These are phyloP conservation scores for Rhopalosiphum nymphaeae DNA, from an alignment of 2,888 invertebrate genomes.

Conservation along the genomic window DNA sequence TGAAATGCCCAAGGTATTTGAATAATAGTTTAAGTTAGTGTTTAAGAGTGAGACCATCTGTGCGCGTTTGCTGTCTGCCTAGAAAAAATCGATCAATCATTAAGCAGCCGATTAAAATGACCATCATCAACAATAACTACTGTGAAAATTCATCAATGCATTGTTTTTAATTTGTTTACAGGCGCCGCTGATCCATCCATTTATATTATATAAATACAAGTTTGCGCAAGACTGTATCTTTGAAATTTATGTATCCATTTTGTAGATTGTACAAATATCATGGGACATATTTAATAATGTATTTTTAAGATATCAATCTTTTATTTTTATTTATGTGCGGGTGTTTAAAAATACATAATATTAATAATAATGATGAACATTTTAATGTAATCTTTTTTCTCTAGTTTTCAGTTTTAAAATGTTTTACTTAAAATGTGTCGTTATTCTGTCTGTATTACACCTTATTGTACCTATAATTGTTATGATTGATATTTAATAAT, in stretches of 20 bases:
- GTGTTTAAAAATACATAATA: conserved; percentile 53
- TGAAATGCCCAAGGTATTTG: neutral
- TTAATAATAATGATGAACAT: conserved; percentile 35
- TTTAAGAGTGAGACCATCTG: conserved; percentile 49
- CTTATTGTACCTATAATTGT: conserved; percentile 40
- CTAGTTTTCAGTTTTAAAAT: conserved; percentile 53
- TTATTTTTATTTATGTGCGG: conserved; percentile 49
- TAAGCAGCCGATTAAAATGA: conserved; percentile 56
- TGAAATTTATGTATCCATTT: conserved; percentile 61
- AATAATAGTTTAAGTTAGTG: conserved; percentile 32
- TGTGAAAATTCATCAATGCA: conserved; percentile 62
- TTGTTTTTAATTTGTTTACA: conserved; percentile 65
- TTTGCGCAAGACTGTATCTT: conserved; percentile 62
- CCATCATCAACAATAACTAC: conserved; percentile 59
- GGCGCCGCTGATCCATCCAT: conserved; percentile 65
- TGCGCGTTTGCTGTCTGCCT: conserved; percentile 57
- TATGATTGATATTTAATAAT: conserved; percentile 52
- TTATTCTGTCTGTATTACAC: conserved; percentile 29
- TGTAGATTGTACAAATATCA: conserved; percentile 58
- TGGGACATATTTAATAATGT: conserved; percentile 50
- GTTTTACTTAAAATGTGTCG: conserved; percentile 41
- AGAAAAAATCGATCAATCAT: conserved; percentile 55
- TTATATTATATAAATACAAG: conserved; percentile 65
- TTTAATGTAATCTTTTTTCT: conserved; percentile 52
- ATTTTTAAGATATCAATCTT: conserved; percentile 52